Conservation (phyloP, 1,140 invertebrate species). For the Xylocopa sonorina region DNA sequence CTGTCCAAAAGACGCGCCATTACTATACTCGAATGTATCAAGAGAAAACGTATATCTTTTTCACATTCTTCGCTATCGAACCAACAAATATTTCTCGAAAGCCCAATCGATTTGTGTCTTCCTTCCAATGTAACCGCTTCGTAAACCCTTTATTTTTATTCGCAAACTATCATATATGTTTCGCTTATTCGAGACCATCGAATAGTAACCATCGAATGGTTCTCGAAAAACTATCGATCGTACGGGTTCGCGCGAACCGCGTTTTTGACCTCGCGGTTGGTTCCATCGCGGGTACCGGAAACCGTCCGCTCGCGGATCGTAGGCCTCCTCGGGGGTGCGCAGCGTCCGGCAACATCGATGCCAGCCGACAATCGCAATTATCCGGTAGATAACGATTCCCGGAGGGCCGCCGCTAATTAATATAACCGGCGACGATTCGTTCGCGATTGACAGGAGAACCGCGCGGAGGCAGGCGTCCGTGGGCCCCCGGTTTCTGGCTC, state of each 20-base stretch:
- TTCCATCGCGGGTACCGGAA: not conserved
- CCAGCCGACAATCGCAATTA: slow-evolving; percentile 75
- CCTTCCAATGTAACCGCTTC: too few species aligned
- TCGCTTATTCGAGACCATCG: too few species aligned
- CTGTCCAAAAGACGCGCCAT: not conserved
- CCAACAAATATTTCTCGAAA: not conserved
- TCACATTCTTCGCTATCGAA: too few species aligned
- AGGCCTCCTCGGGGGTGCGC: not conserved
- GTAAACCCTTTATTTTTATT: too few species aligned
- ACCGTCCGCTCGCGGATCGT: not conserved
- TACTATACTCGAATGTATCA: too few species aligned
- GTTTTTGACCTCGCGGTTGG: not conserved
- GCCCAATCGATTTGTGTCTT: too few species aligned
- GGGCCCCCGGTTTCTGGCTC: slow-evolving; percentile 9
- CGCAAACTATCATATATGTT: too few species aligned
- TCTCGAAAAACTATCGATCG: not conserved
- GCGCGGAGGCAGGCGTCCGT: slow-evolving; percentile 56
- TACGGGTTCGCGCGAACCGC: too few species aligned
- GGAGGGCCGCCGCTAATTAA: slow-evolving; percentile 74
- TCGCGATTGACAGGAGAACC: slow-evolving; percentile 78
- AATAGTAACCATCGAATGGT: too few species aligned
- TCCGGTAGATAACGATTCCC: slow-evolving; percentile 73
- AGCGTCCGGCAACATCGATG: slow-evolving; percentile 56
- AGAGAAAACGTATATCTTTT: too few species aligned
- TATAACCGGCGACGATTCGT: slow-evolving; percentile 76